phyloP scores from a whole-genome alignment of 2,888 invertebrate species.

The Isotomurus palustris region DNA sequence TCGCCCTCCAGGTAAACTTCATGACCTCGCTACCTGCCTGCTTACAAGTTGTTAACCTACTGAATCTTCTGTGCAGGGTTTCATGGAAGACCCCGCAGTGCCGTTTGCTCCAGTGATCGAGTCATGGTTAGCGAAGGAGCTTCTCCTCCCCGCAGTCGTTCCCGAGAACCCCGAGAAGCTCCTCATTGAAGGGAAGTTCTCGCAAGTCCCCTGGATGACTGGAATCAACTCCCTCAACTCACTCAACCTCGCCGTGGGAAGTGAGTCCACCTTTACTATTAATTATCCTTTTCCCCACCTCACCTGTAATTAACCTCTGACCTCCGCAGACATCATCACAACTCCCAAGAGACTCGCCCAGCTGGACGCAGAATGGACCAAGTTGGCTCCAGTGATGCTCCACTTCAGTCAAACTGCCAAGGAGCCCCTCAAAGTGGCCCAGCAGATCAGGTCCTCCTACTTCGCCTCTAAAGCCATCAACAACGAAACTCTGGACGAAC shows the following conservation, averaged over 20 bases:
- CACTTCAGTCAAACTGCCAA: conserved; percentile 30
- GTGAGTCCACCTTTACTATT: background rate
- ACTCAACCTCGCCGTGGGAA: conserved; percentile 21
- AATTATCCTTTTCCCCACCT: background rate
- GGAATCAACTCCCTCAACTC: conserved; percentile 31
- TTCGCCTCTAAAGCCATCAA: conserved; percentile 20
- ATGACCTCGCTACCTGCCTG: background rate
- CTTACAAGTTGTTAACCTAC: background rate
- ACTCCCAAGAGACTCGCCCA: conserved; percentile 18
- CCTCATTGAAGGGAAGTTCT: conserved; percentile 21
- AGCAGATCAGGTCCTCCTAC: conserved; percentile 27
- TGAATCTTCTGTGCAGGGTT: conserved; percentile 5
- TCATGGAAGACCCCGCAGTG: conserved; percentile 22
- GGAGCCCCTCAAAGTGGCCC: conserved; percentile 15
- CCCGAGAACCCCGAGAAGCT: conserved; percentile 30
- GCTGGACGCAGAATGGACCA: conserved; percentile 25
- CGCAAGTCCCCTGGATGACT: conserved; percentile 24
- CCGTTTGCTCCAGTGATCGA: conserved; percentile 34
- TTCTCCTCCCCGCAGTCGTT: conserved; percentile 14
- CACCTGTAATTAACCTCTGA: background rate
- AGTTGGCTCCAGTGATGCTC: conserved; percentile 29
- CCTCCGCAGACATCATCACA: conserved; percentile 11
- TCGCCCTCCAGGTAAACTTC: conserved; percentile 5
- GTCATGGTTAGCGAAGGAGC: conserved; percentile 16
- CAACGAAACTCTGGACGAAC: conserved; percentile 19